These are phyloP conservation scores for Dicyrtoma fusca DNA, from an alignment of 2,888 invertebrate genomes.

Conservation along the genomic window DNA sequence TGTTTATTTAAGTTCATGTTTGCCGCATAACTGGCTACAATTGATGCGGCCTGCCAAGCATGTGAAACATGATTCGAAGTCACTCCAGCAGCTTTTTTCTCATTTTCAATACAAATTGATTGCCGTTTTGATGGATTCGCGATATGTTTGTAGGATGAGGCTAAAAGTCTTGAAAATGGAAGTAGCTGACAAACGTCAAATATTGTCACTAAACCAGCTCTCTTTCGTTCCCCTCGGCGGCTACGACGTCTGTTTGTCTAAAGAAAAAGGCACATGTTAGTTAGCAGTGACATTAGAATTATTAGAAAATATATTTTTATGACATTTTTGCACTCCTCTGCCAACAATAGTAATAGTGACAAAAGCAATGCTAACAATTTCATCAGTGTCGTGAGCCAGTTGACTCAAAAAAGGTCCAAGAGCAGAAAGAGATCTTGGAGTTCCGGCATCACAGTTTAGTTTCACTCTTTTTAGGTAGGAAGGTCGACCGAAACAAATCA, in stretches of 20 bases:
- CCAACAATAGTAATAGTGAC: neutral
- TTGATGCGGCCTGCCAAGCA: conserved; percentile 50
- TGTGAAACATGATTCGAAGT: conserved; percentile 42
- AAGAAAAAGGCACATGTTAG: neutral
- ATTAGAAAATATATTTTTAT: neutral
- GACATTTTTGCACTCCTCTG: neutral
- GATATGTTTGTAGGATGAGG: conserved; percentile 70
- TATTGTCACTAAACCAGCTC: conserved; percentile 69
- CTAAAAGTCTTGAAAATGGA: conserved; percentile 77
- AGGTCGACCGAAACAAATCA: conserved; percentile 84
- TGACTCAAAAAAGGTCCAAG: conserved; percentile 62
- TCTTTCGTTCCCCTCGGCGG: conserved; percentile 57
- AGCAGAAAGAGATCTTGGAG: conserved; percentile 78
- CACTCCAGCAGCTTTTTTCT: conserved; percentile 38
- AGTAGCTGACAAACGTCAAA: conserved; percentile 77
- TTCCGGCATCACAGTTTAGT: conserved; percentile 69
- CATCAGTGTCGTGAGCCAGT: conserved; percentile 48
- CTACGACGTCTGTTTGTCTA: conserved; percentile 31
- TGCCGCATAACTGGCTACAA: conserved; percentile 42
- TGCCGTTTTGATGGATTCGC: conserved; percentile 37
- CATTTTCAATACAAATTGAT: conserved; percentile 44
- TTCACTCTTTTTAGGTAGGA: conserved; percentile 70
- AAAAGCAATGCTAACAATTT: conserved; percentile 15
- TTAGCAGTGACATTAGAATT: neutral
- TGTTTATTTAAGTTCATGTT: neutral